These are phyloP conservation scores for Tragulus kanchil DNA, from an alignment of 2,113 vertebrate genomes.

Conservation along the genomic window DNA sequence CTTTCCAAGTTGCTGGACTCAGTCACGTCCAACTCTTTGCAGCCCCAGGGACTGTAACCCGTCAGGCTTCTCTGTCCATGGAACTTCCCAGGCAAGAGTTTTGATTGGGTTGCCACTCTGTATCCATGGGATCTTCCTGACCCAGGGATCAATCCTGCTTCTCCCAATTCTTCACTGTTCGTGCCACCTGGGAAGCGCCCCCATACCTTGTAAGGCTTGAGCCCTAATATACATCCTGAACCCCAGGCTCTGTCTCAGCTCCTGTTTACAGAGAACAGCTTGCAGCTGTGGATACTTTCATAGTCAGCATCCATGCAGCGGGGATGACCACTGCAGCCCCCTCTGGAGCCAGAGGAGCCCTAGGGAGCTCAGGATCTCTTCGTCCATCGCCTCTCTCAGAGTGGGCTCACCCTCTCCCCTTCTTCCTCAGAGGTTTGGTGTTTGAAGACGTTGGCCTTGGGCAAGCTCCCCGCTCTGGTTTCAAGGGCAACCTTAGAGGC, in stretches of 20 bases:
- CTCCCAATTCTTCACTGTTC: background rate
- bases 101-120: background rate
- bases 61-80: background rate
- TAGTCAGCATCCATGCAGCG: background rate
- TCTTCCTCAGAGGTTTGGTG: constrained; percentile 47
- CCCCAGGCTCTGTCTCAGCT: background rate
- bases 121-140: background rate
- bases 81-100: background rate
- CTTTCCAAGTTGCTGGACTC: background rate
- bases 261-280: background rate
- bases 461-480: constrained; percentile 56
- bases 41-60: background rate
- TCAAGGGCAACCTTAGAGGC: constrained; percentile 66
- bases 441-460: constrained; percentile 79
- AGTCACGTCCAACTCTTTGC: background rate
- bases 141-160: background rate
- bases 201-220: background rate
- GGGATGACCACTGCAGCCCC: too few species aligned
- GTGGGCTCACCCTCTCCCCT: background rate
- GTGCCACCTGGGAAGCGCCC: background rate
- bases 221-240: background rate
- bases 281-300: rapidly evolving
- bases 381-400: rapidly evolving
- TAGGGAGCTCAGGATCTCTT: background rate
- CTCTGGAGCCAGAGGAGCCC: background rate